These are phyloP conservation scores for Apoda limacodes DNA, from an alignment of 2,888 invertebrate genomes.

Conservation along the genomic window DNA sequence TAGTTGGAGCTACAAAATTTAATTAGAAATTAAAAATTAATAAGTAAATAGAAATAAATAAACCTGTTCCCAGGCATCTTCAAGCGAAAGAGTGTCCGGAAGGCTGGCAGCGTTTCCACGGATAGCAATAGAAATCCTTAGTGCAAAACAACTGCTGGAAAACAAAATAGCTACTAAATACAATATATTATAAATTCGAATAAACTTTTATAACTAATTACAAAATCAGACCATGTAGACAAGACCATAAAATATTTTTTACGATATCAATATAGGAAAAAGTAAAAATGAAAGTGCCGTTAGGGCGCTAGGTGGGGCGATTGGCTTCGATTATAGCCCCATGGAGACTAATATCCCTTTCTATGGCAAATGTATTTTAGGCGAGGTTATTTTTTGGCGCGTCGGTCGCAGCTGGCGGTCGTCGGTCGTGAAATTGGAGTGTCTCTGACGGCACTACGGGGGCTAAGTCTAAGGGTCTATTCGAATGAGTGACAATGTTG, in stretches of 20 bases:
- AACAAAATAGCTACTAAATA: too few relatives aligned
- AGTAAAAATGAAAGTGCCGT: conserved; percentile 49
- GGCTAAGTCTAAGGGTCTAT: conserved; percentile 29
- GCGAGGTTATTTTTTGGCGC: conserved; percentile 63
- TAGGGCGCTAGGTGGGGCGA: conserved; percentile 52
- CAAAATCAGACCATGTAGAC: conserved; percentile 39
- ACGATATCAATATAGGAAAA: conserved; percentile 44
- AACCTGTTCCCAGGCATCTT: too few relatives aligned
- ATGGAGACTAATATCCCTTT: conserved; percentile 67
- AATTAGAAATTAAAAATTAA: too few relatives aligned
- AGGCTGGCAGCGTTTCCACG: too few relatives aligned
- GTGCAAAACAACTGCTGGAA: too few relatives aligned
- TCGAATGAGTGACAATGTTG: not conserved
- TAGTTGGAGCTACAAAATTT: too few relatives aligned
- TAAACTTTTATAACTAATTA: too few relatives aligned
- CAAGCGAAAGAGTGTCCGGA: too few relatives aligned
- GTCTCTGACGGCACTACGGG: conserved; percentile 46
- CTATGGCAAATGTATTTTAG: conserved; percentile 61
- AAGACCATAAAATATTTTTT: conserved; percentile 44
- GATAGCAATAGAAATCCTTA: too few relatives aligned
- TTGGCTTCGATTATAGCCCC: conserved; percentile 68
- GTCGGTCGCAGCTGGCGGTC: conserved; percentile 62
- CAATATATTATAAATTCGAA: too few relatives aligned
- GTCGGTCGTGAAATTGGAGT: conserved; percentile 48
- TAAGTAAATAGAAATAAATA: too few relatives aligned